Evolutionary conservation across 2,888 invertebrate species (phyloP), one percentile per base, ranked within the genome.

Genomic region (Heliconius cydno): DNA sequence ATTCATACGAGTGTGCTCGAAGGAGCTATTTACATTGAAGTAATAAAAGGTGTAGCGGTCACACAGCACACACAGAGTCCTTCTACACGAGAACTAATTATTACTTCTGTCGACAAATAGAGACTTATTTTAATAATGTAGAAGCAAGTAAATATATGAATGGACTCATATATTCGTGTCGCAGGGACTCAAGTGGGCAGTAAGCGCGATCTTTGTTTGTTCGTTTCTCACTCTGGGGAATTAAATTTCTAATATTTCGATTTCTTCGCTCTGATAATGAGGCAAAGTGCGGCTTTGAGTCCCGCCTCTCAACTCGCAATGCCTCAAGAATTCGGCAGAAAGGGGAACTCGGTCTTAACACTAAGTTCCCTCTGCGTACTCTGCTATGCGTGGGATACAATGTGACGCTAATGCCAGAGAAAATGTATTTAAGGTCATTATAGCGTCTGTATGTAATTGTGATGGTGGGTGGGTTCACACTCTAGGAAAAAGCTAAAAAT

Each of bases 21-120:
- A 25, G 41, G 41, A 52, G 34, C 71, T 78, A 73, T 78, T 78
- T 78, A 72, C 72, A 73, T 66, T 73, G 57, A 34, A 28, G 52
- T 73, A 77, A 78, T 73, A 78, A 73, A 72, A 73, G 52, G 46
- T 72, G 52, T 30, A 34, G 30, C 10, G 66, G n/a, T 28, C 63
- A 52, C 66, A 68, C 41, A 41, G 12, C 41, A 38, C 38, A 38
- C 38, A 38, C 30, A 25, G 67, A 28, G 77, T 41, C 30, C 77
- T n/a, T 60, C 19, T 70, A 25, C 28, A 41, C n/a, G 41, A 70
- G 25, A 68, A 68, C 12, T 70, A 25, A 25, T 41, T 25, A 68
- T 15, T 70, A 41, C 5, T 25, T 7, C 41, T 41, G 41, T 70
- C n/a, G 2, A 25, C 41, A 70, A 70, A 41, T 70, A 41, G 15